A percentile compares a stretch with the other conserved stretches of the same genome.
These are phyloP conservation scores for Uria lomvia DNA, from an alignment of 2,113 vertebrate species.

Conservation along the genomic window DNA sequence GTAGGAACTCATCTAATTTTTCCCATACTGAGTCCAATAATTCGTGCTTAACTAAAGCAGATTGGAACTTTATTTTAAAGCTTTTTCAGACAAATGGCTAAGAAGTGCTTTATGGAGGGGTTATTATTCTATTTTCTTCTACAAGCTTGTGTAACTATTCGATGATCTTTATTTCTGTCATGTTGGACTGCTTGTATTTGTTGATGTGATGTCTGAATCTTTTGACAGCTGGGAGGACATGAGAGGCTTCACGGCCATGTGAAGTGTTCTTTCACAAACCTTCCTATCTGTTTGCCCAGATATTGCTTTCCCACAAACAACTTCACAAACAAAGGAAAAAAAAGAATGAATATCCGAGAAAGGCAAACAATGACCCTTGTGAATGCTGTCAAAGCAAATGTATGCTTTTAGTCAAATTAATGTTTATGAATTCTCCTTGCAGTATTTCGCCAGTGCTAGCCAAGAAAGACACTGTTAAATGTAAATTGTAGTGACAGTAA, in stretches of 20 bases:
- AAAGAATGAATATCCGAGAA: background rate
- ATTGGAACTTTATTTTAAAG: slow-evolving; percentile 45
- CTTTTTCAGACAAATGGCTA: background rate
- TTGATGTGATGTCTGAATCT: background rate
- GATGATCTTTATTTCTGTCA: background rate
- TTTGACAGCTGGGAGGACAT: background rate
- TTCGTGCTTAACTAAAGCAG: slow-evolving; percentile 54
- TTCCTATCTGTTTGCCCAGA: background rate
- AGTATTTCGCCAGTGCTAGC: slow-evolving; percentile 1
- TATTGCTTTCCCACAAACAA: background rate
- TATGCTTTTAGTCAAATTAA: slow-evolving; percentile 20
- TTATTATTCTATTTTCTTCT: slow-evolving; percentile 13
- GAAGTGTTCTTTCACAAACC: background rate
- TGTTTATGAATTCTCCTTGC: slow-evolving; percentile 6
- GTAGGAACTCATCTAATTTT: slow-evolving; percentile 41
- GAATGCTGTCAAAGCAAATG: slow-evolving; percentile 21
- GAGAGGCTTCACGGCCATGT: background rate
- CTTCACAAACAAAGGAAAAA: background rate
- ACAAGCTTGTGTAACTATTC: background rate
- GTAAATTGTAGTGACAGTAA: slow-evolving; percentile 24
- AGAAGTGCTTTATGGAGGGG: background rate
- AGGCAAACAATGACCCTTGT: background rate
- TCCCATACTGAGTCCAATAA: slow-evolving; percentile 42
- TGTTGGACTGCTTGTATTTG: background rate
- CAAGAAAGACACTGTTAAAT: background rate